Evolutionary conservation across 2,113 vertebrate species (phyloP), one percentile per base, ranked within the genome.

Genomic region (Zosterops borbonicus): DNA sequence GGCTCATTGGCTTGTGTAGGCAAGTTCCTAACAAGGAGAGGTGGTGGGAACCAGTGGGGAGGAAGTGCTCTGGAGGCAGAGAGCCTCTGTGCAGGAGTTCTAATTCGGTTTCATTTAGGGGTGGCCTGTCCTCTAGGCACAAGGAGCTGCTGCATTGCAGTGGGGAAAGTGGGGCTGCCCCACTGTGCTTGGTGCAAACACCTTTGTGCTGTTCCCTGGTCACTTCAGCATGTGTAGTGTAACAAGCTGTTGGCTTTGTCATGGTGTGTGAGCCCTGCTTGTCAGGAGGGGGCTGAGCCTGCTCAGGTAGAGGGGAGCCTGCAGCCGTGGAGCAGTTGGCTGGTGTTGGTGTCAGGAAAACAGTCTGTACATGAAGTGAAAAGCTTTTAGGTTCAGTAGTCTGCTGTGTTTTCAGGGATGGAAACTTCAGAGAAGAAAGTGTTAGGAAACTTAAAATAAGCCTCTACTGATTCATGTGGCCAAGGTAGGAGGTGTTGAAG

Each of bases 61-160:
- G 87, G 88, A 68, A 47, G 31, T 2, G 24, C 39, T 62, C 0
- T 2, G 11, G 60, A 85, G 65, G 39, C n/a, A 49, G 29, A 41
- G 39, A 77, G 35, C 14, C 35, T n/a, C 37, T 23, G 65, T 80
- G 47, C 12, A 7, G 42, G 47, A n/a, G 35, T n/a, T 65, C 1
- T 5, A 11, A 55, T 1, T 2, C 0, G 0, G 4, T 42, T 80
- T 60, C 31, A 14, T 1, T 14, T 24, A 41, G 50, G 74, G 37
- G 44, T 63, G 27, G 62, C 39, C 33, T 1, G 0, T 67, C 29
- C 76, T 81, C 13, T n/a, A 44, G n/a, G 47, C 62, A 53, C 0
- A 6, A 85, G 23, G 17, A 35, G 23, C 69, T 2, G 9, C 50
- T 87, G 46, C 44, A 35, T 55, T 3, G 10, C 59, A 52, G 67